Evolutionary conservation across 2,797 vertebrate species (phyloP), one percentile per base, ranked within the genome.

Genomic region (Hyperoplus lanceolatus): DNA sequence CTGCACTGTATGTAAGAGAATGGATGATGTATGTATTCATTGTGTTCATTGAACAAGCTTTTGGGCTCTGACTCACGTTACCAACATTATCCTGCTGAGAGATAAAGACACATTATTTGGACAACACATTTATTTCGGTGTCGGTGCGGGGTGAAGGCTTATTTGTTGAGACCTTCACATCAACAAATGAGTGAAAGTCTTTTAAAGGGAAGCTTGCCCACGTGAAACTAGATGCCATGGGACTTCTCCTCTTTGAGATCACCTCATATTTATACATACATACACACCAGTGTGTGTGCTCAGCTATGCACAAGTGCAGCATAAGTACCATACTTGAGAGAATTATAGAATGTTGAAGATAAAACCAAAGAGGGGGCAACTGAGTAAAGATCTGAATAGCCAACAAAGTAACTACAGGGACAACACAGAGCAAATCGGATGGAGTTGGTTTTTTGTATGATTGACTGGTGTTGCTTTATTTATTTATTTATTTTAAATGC

Each of bases 401-500:
- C 8, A 62, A 61, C 38, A 63, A 45, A 50, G 45, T 5, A 42
- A 15, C 46, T 9, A 16, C 12, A 48, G 36, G 51, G 48, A 36
- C 68, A 65, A 39, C 51, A 11, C 1, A 1, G 66, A 77, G 38
- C 41, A 49, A 62, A 1, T 29, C 15, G 39, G 18, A 81, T 56
- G 36, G 54, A 57, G 48, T 4, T 16, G 8, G 38, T 45, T 10
- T 63, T 79, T 43, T 57, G 58, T 83, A 42, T 67, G 38, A 59
- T 62, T 54, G 41, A 46, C 75, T 49, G 15, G 29, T 51, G 65
- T 36, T 72, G 59, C 62, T 72, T 80, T 29, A 70, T 76, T 14
- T 65, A 79, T 88, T 74, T 84, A 79, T 83, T 83, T 80, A 8
- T 50, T 75, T 70, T 73, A 55, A 36, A 79, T 70, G 67, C 70